A percentile compares a stretch with the other conserved stretches of the same genome.
Evolutionary conservation across 2,797 vertebrate species (phyloP).

Genomic region (Tinamus major): DNA sequence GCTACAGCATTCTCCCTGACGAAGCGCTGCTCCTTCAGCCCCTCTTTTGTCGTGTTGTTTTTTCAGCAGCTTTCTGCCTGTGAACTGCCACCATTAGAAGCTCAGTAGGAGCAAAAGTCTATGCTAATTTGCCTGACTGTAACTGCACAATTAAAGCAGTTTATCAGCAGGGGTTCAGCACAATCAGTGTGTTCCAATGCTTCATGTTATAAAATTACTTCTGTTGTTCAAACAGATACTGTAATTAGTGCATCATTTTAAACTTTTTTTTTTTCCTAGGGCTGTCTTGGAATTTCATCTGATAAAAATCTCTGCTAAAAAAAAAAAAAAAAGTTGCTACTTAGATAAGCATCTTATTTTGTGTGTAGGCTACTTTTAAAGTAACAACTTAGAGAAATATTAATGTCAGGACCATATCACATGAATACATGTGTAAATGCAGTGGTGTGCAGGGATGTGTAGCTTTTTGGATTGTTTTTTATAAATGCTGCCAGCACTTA

Average conservation of each 20-base stretch:
- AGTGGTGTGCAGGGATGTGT: accelerated
- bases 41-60: background rate
- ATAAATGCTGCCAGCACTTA: background rate
- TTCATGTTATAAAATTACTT: constrained; percentile 75
- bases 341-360: background rate
- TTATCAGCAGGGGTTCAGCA: constrained; percentile 73
- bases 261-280: constrained; percentile 45
- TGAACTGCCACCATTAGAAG: constrained; percentile 67
- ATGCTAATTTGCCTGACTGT: constrained; percentile 74
- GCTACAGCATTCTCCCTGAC: background rate
- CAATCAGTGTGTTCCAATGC: constrained; percentile 73
- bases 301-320: background rate
- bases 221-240: constrained; percentile 78
- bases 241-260: constrained; percentile 74
- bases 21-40: background rate
- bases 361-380: background rate
- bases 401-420: background rate
- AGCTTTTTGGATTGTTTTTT: background rate
- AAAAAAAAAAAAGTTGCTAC: constrained; percentile 40
- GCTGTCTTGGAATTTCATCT: constrained; percentile 21
- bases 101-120: constrained; percentile 72
- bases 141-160: constrained; percentile 76
- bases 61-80: constrained; percentile 35
- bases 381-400: background rate
- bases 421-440: background rate